Percentiles rank a stretch among this genome's conserved stretches.
These are phyloP conservation scores for Taenaris catops DNA, from an alignment of 2,888 invertebrate genomes.

Conservation along the genomic window DNA sequence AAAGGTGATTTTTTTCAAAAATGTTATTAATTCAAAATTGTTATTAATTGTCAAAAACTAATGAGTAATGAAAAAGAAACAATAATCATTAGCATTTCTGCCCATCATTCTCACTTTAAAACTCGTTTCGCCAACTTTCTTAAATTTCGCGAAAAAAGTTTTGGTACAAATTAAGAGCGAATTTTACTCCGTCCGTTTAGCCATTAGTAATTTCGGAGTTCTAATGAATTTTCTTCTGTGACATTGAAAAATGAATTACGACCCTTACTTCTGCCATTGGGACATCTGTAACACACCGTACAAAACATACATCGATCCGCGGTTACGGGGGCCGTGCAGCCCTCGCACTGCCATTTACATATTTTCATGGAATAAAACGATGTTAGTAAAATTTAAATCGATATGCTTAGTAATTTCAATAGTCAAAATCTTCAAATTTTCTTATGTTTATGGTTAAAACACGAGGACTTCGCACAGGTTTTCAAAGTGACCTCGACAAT, in stretches of 20 bases:
- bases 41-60: slow-evolving; percentile 17
- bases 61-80: slow-evolving; percentile 41
- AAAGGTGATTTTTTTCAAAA: too few species aligned
- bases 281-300: slow-evolving; percentile 46
- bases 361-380: slow-evolving; percentile 20
- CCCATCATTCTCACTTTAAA: slow-evolving; percentile 69
- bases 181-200: slow-evolving; percentile 76
- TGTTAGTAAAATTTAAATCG: slow-evolving; percentile 6
- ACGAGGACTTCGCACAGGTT: too few species aligned
- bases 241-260: slow-evolving; percentile 77
- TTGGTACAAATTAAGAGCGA: slow-evolving; percentile 76
- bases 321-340: slow-evolving; percentile 35
- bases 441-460: too few species aligned
- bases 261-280: slow-evolving; percentile 54
- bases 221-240: slow-evolving; percentile 78
- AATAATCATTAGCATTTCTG: slow-evolving; percentile 67
- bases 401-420: too few species aligned
- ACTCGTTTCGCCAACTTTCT: slow-evolving; percentile 69
- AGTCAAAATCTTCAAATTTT: too few species aligned
- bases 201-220: slow-evolving; percentile 79
- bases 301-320: slow-evolving; percentile 44
- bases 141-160: slow-evolving; percentile 71
- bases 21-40: too few species aligned
- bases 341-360: slow-evolving; percentile 30
- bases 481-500: too few species aligned